Evolutionary conservation across 2,888 invertebrate species (phyloP), one percentile per base, ranked within the genome.

Genomic region (Mimas tiliae): DNA sequence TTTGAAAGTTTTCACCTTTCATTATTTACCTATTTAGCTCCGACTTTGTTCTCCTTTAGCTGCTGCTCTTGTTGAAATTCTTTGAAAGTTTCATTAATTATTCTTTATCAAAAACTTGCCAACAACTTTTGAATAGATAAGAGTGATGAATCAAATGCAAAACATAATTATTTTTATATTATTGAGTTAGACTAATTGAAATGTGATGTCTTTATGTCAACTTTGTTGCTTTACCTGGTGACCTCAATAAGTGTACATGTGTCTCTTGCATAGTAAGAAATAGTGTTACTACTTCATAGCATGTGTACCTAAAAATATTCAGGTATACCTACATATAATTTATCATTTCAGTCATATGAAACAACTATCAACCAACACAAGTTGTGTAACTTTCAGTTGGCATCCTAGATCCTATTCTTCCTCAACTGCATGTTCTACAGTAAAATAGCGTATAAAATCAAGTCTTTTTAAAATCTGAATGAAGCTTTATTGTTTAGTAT

Each of bases 1-100:
- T 87, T 87, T 79, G 74, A 79, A 89, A 90, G 82, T 90, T 88
- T 79, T 77, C 75, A 78, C 83, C 81, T 84, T 81, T 83, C 82
- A 85, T 86, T 89, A 87, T 87, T 84, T 82, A 83, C 85, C 80
- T 85, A 82, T 86, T 87, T 84, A 76, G 78, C 81, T 84, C 83
- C 81, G 77, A 80, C 75, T 84, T 87, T 86, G 82, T 86, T 85
- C 78, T 72, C 70, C 79, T 75, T 80, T 78, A 21, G 65, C 48
- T 50, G 75, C 69, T 72, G 73, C 75, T 72, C 74, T 79, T 83
- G 79, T 81, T 79, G 71, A 77, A 84, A 84, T 85, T 85, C 82
- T 85, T 85, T 79, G 68, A 65, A 75, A 81, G 74, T 84, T 83
- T 81, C 76, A 77, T 80, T 83, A 85, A 83, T 86, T 86, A 48